These are phyloP conservation scores for Achlya flavicornis DNA, from an alignment of 2,888 invertebrate species.

Conservation along the genomic window DNA sequence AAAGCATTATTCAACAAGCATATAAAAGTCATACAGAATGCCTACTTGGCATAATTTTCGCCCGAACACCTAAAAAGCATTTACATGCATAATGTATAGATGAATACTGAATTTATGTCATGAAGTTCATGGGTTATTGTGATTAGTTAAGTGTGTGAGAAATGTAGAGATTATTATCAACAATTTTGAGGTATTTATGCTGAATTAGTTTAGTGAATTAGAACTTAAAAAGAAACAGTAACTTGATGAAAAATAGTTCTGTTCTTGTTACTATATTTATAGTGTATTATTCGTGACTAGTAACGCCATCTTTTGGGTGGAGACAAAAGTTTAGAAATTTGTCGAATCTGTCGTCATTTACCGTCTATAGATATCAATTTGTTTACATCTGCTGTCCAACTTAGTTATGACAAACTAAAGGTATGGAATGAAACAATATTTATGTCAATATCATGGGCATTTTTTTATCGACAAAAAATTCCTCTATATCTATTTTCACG, in stretches of 20 bases:
- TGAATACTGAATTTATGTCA: constrained; percentile 59
- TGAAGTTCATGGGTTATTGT: constrained; percentile 48
- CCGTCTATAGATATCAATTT: too few relatives aligned
- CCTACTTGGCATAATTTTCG: constrained; percentile 77
- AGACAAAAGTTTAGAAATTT: constrained; percentile 12
- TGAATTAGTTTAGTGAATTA: too few relatives aligned
- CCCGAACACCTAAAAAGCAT: constrained; percentile 65
- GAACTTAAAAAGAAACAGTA: too few relatives aligned
- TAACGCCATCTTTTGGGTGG: constrained; percentile 50
- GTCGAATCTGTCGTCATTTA: not conserved
- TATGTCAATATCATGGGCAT: too few relatives aligned
- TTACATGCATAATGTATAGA: constrained; percentile 66
- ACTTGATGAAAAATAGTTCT: too few relatives aligned
- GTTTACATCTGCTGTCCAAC: too few relatives aligned
- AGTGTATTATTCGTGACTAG: constrained; percentile 17
- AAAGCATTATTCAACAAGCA: constrained; percentile 76
- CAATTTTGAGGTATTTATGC: not conserved
- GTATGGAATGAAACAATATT: too few relatives aligned
- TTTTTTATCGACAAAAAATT: too few relatives aligned
- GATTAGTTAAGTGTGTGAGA: constrained; percentile 28
- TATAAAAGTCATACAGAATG: constrained; percentile 71
- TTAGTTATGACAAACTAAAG: too few relatives aligned
- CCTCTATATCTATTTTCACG: too few relatives aligned
- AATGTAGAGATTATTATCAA: not conserved
- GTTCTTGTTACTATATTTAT: not conserved